A percentile compares a stretch with the other conserved stretches of the same genome.
These are phyloP conservation scores for Sisyra terminalis DNA, from an alignment of 2,888 invertebrate genomes.

Conservation along the genomic window DNA sequence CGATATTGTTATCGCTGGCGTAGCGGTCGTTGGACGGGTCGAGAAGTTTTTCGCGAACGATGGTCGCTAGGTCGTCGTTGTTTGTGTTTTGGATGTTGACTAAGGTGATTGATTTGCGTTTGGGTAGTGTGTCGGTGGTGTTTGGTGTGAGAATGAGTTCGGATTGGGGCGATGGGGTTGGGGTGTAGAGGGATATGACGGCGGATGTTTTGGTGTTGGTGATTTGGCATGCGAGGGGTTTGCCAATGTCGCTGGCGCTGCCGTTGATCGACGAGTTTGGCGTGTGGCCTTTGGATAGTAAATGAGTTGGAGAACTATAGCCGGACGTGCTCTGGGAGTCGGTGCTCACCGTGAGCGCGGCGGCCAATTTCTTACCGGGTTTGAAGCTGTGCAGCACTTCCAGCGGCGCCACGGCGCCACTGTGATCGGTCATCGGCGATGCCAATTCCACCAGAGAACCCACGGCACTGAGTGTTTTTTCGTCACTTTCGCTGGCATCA, in stretches of 20 bases:
- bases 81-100: conserved; percentile 23
- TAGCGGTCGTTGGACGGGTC: conserved; percentile 7
- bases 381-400: conserved; percentile 19
- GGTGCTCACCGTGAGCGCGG: conserved; percentile 22
- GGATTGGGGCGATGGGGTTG: too few species aligned
- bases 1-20: conserved; percentile 9
- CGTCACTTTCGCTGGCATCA: conserved; percentile 23
- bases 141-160: conserved; percentile 9
- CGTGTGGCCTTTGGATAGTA: conserved; percentile 14
- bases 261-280: conserved; percentile 26
- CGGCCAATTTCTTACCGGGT: conserved; percentile 17
- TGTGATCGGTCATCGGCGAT: conserved; percentile 23
- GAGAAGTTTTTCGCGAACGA: conserved; percentile 11
- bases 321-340: conserved; percentile 32
- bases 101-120: conserved; percentile 26
- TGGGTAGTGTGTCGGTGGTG: conserved; percentile 15
- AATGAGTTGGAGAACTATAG: conserved; percentile 29
- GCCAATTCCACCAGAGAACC: conserved; percentile 25
- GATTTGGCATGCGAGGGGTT: conserved; percentile 25
- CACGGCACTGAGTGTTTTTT: conserved; percentile 28
- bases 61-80: conserved; percentile 11
- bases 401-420: conserved; percentile 20
- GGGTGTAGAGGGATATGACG: conserved; percentile 26
- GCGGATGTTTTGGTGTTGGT: conserved; percentile 27
- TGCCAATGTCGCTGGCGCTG: conserved; percentile 21